A percentile compares a stretch with the other conserved stretches of the same genome.
phyloP scores from a whole-genome alignment of 2,888 invertebrate species.

The Helleia helle region DNA sequence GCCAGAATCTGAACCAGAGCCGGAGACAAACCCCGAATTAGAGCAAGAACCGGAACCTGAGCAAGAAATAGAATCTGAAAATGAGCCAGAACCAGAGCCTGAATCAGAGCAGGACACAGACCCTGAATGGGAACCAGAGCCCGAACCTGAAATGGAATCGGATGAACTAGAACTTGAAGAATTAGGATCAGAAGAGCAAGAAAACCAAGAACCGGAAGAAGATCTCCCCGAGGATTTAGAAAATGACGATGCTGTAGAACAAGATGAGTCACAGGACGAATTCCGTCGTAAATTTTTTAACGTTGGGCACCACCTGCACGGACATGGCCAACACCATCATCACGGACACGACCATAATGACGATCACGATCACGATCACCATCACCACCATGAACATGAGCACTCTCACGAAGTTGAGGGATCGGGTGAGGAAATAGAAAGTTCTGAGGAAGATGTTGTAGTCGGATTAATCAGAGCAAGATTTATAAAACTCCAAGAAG shows the following conservation, averaged over 20 bases:
- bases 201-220: conserved; percentile 35
- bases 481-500: conserved; percentile 7
- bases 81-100: conserved; percentile 37
- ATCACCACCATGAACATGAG: background rate
- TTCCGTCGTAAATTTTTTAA: no score
- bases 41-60: conserved; percentile 40
- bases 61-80: conserved; percentile 46
- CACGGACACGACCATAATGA: conserved; percentile 11
- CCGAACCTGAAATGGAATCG: conserved; percentile 44
- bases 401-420: conserved; percentile 21
- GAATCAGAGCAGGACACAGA: conserved; percentile 51
- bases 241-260: conserved; percentile 12
- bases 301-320: conserved; percentile 3
- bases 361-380: conserved; percentile 15
- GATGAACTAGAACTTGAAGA: conserved; percentile 49
- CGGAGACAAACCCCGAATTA: conserved; percentile 46
- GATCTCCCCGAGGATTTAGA: conserved; percentile 37
- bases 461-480: conserved; percentile 9
- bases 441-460: conserved; percentile 9
- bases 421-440: conserved; percentile 16
- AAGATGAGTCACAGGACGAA: conserved; percentile 13
- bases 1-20: conserved; percentile 38
- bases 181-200: conserved; percentile 30
- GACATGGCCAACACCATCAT: conserved; percentile 14
- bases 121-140: conserved; percentile 32